Evolutionary conservation across 2,113 vertebrate species (phyloP), one percentile per base, ranked within the genome.

Genomic region (Bostrychus sinensis): DNA sequence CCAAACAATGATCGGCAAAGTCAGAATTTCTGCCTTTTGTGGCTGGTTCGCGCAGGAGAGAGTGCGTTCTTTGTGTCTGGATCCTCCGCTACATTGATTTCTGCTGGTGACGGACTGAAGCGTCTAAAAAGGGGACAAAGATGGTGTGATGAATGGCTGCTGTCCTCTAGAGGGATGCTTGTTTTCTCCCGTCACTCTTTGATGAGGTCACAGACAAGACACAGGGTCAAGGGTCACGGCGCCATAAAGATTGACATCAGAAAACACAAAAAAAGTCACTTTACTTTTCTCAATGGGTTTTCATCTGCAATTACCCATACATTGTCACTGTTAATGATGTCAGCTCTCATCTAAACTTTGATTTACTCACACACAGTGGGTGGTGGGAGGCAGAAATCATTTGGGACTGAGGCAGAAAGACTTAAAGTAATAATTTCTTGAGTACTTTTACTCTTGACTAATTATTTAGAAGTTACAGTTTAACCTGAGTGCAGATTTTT

Each of bases 191-290:
- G 43, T 86, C 78, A 78, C 68, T 69, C 78, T 89, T 89, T 90
- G 84, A 92, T 89, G 84, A 90, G 74, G 80, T 88, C 83, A 83
- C 65, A 83, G 85, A 84, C 70, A 78, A 89, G 81, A 81, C 86
- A 51, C 46, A 50, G 64, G 81, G 80, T 82, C 71, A 74, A 36
- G 77, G 86, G 81, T 84, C 77, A 69, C 26, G 58, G 62, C 78
- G 72, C 82, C 41, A 59, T 58, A 85, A 65, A 84, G 81, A 86
- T 63, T 85, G 86, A 89, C 76, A 77, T 81, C 37, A 76, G 77
- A 84, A 75, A 84, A 66, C 72, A 28, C 80, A 66, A 77, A 82
- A 82, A 85, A 78, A 76, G 69, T 88, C 87, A 82, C 83, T 89
- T 83, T 79, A 61, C 65, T 82, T 71, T 54, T 41, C 75, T 84